Percentiles rank a stretch among this genome's conserved stretches.
Conservation (phyloP, 1,140 invertebrate species). For the Zeugodacus cucurbitae region DNA sequence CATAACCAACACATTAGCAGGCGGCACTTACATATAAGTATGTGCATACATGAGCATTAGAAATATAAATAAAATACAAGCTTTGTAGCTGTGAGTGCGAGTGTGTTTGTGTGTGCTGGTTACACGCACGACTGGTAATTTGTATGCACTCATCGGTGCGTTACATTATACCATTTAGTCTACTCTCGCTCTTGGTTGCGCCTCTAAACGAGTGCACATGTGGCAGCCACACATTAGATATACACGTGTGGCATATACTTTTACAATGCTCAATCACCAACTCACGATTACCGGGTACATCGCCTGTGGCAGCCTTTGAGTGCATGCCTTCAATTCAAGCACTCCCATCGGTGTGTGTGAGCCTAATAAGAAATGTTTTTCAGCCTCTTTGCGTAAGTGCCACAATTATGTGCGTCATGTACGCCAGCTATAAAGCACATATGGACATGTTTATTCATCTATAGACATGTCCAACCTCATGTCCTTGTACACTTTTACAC, state of each 20-base stretch:
- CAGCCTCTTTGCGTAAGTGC: constrained; percentile 22
- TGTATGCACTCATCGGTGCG: constrained; percentile 35
- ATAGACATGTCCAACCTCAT: not conserved
- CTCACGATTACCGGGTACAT: not conserved
- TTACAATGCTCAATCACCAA: constrained; percentile 26
- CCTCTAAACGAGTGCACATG: constrained; percentile 36
- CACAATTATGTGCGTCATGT: constrained; percentile 29
- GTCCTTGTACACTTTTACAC: not conserved
- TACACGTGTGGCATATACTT: not conserved
- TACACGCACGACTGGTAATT: constrained; percentile 21
- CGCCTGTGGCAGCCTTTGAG: constrained; percentile 1
- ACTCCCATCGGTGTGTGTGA: not conserved
- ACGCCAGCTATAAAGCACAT: not conserved
- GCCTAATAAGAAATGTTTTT: constrained; percentile 31
- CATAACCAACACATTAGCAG: not conserved
- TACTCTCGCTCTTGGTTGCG: not conserved
- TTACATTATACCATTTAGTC: constrained; percentile 18
- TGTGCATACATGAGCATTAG: not conserved
- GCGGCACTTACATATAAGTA: not conserved
- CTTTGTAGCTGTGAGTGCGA: not conserved
- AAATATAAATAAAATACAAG: not conserved
- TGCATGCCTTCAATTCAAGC: not conserved
- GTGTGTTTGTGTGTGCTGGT: not conserved
- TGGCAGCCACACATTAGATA: not conserved
- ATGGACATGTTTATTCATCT: not conserved